Base-by-base conservation (phyloP, 1,140 invertebrate species). In the Bombus superbus region DNA sequence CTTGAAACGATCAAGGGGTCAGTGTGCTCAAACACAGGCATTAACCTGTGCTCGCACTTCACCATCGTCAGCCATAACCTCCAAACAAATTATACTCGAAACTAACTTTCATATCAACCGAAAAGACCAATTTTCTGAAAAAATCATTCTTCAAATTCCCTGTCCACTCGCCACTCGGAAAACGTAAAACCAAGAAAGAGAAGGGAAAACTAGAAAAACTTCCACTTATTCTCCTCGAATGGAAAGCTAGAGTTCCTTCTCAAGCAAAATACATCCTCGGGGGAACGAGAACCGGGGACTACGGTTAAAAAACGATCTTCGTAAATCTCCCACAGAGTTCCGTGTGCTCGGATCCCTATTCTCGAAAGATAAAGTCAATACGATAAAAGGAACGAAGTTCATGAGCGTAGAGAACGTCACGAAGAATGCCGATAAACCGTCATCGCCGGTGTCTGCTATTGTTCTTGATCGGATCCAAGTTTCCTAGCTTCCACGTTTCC, bases 391-490 rank as follows among this genome's bases (percentile, higher is more conserved):
- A 62, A 81, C 69, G 42, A 76, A 76, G 81, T 76, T 68, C 32
- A 44, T 57, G n/a, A 47, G 32, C 40, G 11, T 13, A 28, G 38
- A 35, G 57, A 22, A 83, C 47, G 75, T 78, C 64, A 69, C 64
- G 22, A 57, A 42, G 82, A 83, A 83, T 69, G 40, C 38, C 82
- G 75, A 83, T 83, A 78, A 44, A 83, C 38, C 75, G 44, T 83
- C 82, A 83, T 83, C 64, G 75, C 38, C 32, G 35, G 18, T 42
- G 74, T 78, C 44, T 38, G 38, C 74, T 78, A 78, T 83, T 78
- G 82, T 83, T 83, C 75, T 71, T 57, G 82, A 83, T 83, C 82
- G 82, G 82, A 83, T 83, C 15, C 38, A 13, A 83, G 64, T 32
- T 83, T n/a, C 64, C 38, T 59, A 40, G 75, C 18, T 42, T 68